Evolutionary conservation across 2,113 vertebrate species (phyloP).

Genomic region (Clarias gariepinus): DNA sequence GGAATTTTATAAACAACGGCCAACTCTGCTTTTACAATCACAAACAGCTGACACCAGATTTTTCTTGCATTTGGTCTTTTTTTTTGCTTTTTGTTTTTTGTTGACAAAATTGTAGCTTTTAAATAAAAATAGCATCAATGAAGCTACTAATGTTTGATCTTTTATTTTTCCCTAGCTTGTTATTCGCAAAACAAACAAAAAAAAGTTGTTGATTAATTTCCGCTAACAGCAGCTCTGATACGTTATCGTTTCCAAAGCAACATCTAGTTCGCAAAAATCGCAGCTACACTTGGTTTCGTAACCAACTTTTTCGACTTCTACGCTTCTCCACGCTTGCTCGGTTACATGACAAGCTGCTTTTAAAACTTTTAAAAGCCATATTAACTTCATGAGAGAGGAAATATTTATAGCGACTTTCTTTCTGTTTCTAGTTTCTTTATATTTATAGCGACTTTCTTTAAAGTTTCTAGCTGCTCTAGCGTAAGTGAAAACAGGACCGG

Average conservation of each 20-base stretch:
- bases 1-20: neutral
- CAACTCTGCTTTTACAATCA: neutral
- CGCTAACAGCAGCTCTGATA: no score
- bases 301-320: neutral
- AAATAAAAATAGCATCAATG: neutral
- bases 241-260: neutral
- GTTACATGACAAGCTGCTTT: neutral
- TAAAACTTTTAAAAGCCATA: neutral
- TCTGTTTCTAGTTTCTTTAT: no score
- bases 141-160: neutral
- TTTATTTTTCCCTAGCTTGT: neutral
- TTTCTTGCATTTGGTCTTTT: neutral
- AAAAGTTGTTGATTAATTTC: neutral
- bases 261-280: neutral
- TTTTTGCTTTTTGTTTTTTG: no score
- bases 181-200: neutral
- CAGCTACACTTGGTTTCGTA: neutral
- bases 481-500: no score
- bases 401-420: no score
- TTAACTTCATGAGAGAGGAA: neutral
- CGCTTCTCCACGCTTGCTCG: neutral
- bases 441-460: no score
- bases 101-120: neutral
- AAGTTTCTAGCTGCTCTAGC: no score
- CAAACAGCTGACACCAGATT: constrained; percentile 10